Percentiles rank a stretch among this genome's conserved stretches.
These are phyloP conservation scores for Tryphoninae sp. DNA, from an alignment of 2,888 invertebrate species.

Conservation along the genomic window DNA sequence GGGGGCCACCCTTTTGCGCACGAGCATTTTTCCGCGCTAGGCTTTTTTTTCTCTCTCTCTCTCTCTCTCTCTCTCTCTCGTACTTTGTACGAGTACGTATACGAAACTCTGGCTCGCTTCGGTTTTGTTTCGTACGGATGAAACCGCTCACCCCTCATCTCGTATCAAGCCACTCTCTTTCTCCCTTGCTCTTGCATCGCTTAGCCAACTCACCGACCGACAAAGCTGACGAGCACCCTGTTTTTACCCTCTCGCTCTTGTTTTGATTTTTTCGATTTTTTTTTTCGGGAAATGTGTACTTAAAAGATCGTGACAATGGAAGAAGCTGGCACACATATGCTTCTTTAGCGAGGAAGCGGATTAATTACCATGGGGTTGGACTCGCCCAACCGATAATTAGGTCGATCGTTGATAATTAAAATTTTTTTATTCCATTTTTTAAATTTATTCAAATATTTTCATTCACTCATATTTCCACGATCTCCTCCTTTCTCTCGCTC, in stretches of 20 bases:
- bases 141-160: constrained; percentile 40
- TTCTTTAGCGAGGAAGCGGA: constrained; percentile 70
- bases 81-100: constrained; percentile 24
- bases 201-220: constrained; percentile 58
- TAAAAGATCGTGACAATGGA: constrained; percentile 54
- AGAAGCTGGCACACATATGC: constrained; percentile 34
- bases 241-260: constrained; percentile 16
- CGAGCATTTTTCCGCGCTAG: constrained; percentile 61
- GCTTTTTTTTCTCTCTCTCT: constrained; percentile 51
- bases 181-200: neutral
- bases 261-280: constrained; percentile 2
- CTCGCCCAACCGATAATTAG: constrained; percentile 71
- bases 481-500: neutral
- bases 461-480: neutral
- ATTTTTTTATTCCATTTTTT: neutral
- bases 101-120: constrained; percentile 25
- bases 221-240: constrained; percentile 63
- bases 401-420: neutral
- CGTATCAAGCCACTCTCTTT: neutral
- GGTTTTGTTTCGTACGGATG: constrained; percentile 59
- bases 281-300: neutral
- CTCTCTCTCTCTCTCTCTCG: neutral
- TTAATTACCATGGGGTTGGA: constrained; percentile 74
- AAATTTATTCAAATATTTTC: neutral
- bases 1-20: constrained; percentile 58